Conservation (phyloP, 2,797 vertebrate genomes). For the Coregonus suidteri region DNA sequence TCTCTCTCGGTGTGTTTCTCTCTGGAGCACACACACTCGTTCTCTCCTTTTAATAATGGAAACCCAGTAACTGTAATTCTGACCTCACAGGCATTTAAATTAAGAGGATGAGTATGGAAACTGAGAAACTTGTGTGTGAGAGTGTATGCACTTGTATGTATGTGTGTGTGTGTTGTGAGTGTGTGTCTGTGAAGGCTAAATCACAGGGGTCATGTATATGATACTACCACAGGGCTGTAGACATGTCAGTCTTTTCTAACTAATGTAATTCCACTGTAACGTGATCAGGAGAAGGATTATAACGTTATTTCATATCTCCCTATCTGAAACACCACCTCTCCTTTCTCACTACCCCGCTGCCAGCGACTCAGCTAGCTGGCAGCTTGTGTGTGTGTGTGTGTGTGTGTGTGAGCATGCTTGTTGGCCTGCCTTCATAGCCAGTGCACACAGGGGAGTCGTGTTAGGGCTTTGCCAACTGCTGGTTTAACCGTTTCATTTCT, state of each 20-base stretch:
- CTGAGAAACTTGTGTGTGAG: background rate
- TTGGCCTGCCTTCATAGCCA: slow-evolving; percentile 80
- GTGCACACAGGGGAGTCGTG: slow-evolving; percentile 34
- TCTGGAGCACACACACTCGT: too few relatives aligned
- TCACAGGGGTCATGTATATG: slow-evolving; percentile 27
- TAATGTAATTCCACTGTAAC: slow-evolving; percentile 54
- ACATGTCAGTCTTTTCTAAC: slow-evolving; percentile 34
- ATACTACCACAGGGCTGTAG: slow-evolving; percentile 28
- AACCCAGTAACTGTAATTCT: slow-evolving; percentile 27
- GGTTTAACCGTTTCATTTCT: slow-evolving; percentile 18
- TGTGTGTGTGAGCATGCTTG: slow-evolving; percentile 12
- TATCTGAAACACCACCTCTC: slow-evolving; percentile 67
- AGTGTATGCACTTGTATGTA: slow-evolving; percentile 8
- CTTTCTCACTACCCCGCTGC: slow-evolving; percentile 65
- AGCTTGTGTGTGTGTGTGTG: slow-evolving; percentile 1
- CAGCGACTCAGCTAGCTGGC: slow-evolving; percentile 38
- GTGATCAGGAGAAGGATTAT: slow-evolving; percentile 48
- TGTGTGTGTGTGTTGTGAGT: slow-evolving; percentile 6
- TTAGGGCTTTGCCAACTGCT: slow-evolving; percentile 34
- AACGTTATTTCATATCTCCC: slow-evolving; percentile 53
- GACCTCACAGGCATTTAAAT: slow-evolving; percentile 30
- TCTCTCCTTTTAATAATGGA: slow-evolving; percentile 24
- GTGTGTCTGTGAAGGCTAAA: background rate
- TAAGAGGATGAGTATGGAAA: slow-evolving; percentile 28
- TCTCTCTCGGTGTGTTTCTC: too few relatives aligned